A percentile compares a stretch with the other conserved stretches of the same genome.
These are phyloP conservation scores for Apis dorsata DNA, from an alignment of 1,140 invertebrate genomes.

Conservation along the genomic window DNA sequence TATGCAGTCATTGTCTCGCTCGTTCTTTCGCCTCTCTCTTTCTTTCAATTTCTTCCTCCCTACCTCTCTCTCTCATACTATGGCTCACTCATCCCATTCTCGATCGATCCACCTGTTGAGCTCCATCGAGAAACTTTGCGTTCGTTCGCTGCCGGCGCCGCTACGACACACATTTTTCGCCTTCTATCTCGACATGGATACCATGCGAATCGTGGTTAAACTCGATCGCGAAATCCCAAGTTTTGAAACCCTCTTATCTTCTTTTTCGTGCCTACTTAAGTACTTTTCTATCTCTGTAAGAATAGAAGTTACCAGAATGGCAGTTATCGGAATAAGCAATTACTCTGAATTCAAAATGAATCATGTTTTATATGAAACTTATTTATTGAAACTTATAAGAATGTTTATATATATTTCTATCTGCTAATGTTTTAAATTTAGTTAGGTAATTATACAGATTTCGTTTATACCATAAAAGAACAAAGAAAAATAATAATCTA, in stretches of 20 bases:
- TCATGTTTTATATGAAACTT: too few relatives aligned
- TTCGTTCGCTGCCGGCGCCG: neutral
- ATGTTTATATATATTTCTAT: too few relatives aligned
- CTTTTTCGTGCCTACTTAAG: neutral
- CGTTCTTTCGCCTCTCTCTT: too few relatives aligned
- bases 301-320: too few relatives aligned
- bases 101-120: constrained; percentile 64
- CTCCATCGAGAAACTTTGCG: constrained; percentile 8
- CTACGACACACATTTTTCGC: constrained; percentile 1
- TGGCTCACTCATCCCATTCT: constrained; percentile 13
- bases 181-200: neutral
- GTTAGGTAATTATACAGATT: too few relatives aligned
- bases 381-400: too few relatives aligned
- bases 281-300: neutral
- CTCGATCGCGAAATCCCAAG: neutral
- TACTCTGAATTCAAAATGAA: too few relatives aligned
- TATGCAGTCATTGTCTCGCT: too few relatives aligned
- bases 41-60: neutral
- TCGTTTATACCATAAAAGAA: too few relatives aligned
- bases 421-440: too few relatives aligned
- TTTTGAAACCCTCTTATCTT: neutral
- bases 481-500: too few relatives aligned
- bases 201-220: constrained; percentile 32
- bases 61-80: neutral
- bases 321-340: too few relatives aligned